These are phyloP conservation scores for Loriculus beryllinus DNA, from an alignment of 2,797 vertebrate genomes.

Conservation along the genomic window DNA sequence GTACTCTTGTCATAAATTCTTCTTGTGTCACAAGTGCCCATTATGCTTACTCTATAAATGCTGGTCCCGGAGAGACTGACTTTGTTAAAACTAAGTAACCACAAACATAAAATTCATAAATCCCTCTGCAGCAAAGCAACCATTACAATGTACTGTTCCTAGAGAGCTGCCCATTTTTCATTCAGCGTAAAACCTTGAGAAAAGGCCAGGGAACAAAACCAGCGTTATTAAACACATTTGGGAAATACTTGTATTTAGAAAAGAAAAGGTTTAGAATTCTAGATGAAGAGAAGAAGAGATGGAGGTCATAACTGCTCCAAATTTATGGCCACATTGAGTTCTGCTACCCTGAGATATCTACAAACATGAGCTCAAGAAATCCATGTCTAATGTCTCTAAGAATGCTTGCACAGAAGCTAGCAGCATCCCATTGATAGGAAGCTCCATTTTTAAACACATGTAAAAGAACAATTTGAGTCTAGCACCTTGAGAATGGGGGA, in stretches of 20 bases:
- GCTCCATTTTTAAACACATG: neutral
- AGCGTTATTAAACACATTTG: neutral
- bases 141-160: neutral
- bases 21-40: slow-evolving; percentile 38
- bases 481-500: slow-evolving; percentile 39
- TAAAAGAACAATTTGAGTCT: slow-evolving; percentile 51
- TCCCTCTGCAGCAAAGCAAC: slow-evolving; percentile 32
- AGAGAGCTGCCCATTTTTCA: slow-evolving; percentile 9
- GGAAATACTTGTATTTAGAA: neutral
- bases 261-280: neutral
- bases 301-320: neutral
- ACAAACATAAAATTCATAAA: slow-evolving; percentile 38
- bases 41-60: slow-evolving; percentile 21
- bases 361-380: neutral
- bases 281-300: neutral
- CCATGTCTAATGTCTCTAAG: neutral
- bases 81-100: slow-evolving; percentile 27
- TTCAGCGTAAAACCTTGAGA: neutral
- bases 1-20: slow-evolving; percentile 35
- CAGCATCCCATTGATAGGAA: neutral
- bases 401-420: neutral
- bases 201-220: neutral
- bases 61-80: neutral
- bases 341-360: neutral
- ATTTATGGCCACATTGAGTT: neutral